phyloP scores from a whole-genome alignment of 2,113 vertebrate species.

The Onychostoma macrolepis region DNA sequence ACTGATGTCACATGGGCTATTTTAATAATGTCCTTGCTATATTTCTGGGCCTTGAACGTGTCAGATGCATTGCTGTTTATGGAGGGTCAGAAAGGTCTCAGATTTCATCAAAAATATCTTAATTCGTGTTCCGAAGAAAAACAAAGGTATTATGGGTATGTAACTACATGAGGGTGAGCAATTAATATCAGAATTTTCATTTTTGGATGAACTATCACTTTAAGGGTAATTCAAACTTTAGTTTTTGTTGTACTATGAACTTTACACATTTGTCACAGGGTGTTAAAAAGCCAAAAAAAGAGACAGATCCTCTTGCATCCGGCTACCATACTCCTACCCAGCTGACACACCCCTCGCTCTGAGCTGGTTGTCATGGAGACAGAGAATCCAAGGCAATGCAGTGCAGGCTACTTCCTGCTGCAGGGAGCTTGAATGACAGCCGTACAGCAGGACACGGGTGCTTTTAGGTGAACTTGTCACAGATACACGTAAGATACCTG shows the following conservation, averaged over 20 bases:
- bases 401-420: constrained; percentile 58
- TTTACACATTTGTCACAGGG: constrained; percentile 11
- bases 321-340: constrained; percentile 54
- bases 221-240: neutral
- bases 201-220: too few species aligned
- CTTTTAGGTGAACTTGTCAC: constrained; percentile 36
- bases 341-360: constrained; percentile 52
- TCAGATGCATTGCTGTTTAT: too few species aligned
- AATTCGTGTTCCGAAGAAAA: too few species aligned
- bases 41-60: too few species aligned
- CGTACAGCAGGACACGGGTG: constrained; percentile 31
- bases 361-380: constrained; percentile 62
- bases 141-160: too few species aligned
- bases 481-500: neutral
- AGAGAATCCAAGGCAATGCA: constrained; percentile 53
- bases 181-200: too few species aligned
- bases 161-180: too few species aligned
- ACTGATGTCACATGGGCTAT: too few species aligned
- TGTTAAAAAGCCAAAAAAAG: constrained; percentile 26
- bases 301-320: constrained; percentile 47
- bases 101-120: too few species aligned
- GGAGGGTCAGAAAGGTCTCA: too few species aligned
- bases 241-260: neutral
- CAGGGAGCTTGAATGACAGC: constrained; percentile 37
- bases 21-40: too few species aligned